Evolutionary conservation across 2,113 vertebrate species (phyloP).

Genomic region (Rhinoderma darwinii): DNA sequence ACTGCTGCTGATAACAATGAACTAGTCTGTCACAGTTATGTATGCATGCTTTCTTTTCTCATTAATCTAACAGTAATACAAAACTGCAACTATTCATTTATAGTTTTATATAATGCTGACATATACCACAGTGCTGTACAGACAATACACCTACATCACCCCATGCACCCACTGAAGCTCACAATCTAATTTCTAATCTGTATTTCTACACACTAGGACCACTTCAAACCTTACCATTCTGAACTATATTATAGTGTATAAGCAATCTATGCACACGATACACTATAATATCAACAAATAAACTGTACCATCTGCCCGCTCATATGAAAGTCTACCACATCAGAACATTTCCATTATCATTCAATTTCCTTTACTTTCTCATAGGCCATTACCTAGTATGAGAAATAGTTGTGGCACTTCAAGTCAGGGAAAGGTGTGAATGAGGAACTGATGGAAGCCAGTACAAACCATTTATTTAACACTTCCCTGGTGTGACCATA

Average conservation of each 20-base stretch:
- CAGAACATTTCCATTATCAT: conserved; percentile 9
- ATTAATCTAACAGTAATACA: too few species aligned
- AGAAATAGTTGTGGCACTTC: not conserved
- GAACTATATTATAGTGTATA: not conserved
- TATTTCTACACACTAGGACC: too few species aligned
- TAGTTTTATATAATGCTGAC: too few species aligned
- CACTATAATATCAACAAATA: not conserved
- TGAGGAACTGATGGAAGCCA: conserved; percentile 6
- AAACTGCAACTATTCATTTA: too few species aligned
- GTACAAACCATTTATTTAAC: not conserved
- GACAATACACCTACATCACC: too few species aligned
- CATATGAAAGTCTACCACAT: conserved; percentile 21
- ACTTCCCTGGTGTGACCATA: not conserved
- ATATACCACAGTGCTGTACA: too few species aligned
- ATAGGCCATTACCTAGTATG: not conserved
- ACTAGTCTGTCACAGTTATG: too few species aligned
- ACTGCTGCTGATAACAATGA: too few species aligned
- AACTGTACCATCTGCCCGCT: not conserved
- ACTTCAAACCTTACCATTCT: too few species aligned
- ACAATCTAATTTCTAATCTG: too few species aligned
- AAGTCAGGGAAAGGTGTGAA: not conserved
- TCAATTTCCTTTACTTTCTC: conserved; percentile 15
- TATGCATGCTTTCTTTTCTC: too few species aligned
- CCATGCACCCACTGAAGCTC: too few species aligned
- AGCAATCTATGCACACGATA: not conserved